Evolutionary conservation across 2,888 invertebrate genomes (phyloP).

Genomic region (Galeruca laticollis): DNA sequence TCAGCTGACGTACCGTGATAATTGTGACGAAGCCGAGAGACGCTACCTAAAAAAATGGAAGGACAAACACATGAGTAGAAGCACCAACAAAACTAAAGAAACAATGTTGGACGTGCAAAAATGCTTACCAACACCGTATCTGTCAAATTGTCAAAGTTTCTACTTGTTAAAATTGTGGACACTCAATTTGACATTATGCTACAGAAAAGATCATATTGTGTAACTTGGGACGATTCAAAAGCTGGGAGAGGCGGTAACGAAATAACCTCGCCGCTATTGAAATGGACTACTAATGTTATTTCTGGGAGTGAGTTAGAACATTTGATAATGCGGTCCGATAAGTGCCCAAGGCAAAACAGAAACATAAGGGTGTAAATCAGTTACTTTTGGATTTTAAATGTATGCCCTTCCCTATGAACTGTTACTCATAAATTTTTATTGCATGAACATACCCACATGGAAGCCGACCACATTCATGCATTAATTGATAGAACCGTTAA

Average conservation of each 20-base stretch:
- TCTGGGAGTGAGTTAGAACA: conserved; percentile 3
- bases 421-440: conserved; percentile 29
- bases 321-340: conserved; percentile 33
- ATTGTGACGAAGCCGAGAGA: conserved; percentile 33
- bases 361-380: conserved; percentile 22
- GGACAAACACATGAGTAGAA: conserved; percentile 16
- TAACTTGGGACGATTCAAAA: conserved; percentile 44
- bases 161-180: conserved; percentile 37
- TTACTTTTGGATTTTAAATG: not conserved
- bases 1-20: conserved; percentile 25
- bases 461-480: not conserved
- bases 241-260: conserved; percentile 43
- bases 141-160: conserved; percentile 33
- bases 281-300: conserved; percentile 37
- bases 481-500: conserved; percentile 33
- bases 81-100: conserved; percentile 25
- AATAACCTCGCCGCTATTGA: conserved; percentile 43
- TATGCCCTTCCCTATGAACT: not conserved
- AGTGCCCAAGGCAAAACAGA: conserved; percentile 34
- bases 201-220: conserved; percentile 35
- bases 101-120: conserved; percentile 45
- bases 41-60: conserved; percentile 15
- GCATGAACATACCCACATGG: conserved; percentile 30
- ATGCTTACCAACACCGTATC: conserved; percentile 40
- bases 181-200: conserved; percentile 32